Evolutionary conservation across 2,113 vertebrate species (phyloP), one percentile per base, ranked within the genome.

Genomic region (Lophius piscatorius): DNA sequence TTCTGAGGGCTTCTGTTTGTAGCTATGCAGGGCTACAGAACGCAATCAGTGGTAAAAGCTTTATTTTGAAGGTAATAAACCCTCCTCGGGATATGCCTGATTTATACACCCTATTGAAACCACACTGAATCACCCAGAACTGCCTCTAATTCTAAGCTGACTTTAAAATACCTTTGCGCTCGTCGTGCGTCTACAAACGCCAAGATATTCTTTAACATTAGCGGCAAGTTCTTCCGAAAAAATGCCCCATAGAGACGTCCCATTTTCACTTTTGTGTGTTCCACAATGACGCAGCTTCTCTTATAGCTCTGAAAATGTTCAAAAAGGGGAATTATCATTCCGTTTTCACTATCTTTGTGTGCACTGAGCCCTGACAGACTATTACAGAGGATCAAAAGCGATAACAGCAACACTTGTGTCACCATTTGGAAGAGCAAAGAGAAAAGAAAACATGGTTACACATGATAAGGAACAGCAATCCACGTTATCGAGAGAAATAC

Each of bases 61-160:
- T 82, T 84, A 80, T 87, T 83, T 78, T 76, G 57, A 71, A 76
- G 83, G 74, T 80, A 80, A 83, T 75, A 78, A 79, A 79, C 17
- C 74, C 61, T 80, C 83, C 81, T 74, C 58, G 1, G 80, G 82
- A 63, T 58, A 1, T 22, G 64, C 66, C 58, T 85, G 85, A 87
- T 87, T 85, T 82, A 87, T 82, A 74, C 44, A 57, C 62, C 58
- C 78, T 48, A 76, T 68, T 80, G 58, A 75, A 66, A 74, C 54
- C 63, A 42, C 76, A 72, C 54, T 83, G 80, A 82, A 82, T 85
- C 85, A 68, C 62, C 46, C 73, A 63, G 29, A 69, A 81, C 60
- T 42, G 55, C 74, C 58, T 69, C 62, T 31, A 56, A 72, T 56
- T 70, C 74, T 72, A 56, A 13, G n/a, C 42, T 79, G 78, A 78